phyloP scores from a whole-genome alignment of 2,888 invertebrate genomes.

The Xestoiulus laeticollis region DNA sequence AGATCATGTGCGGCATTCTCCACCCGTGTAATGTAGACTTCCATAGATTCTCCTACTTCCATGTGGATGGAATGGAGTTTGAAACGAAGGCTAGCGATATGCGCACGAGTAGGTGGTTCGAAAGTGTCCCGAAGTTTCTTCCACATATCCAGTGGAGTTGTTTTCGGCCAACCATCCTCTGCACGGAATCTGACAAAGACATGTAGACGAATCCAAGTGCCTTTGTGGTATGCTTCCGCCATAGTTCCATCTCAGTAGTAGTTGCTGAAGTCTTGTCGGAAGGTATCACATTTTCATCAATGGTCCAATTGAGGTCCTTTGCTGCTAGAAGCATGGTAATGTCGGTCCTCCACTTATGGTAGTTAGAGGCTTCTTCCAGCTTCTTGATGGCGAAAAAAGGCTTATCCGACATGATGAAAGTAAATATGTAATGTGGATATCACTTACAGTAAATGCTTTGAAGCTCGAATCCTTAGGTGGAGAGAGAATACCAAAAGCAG shows the following conservation, averaged over 20 bases:
- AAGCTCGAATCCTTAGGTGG: no score
- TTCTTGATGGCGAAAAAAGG: no score
- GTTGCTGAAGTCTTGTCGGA: background rate
- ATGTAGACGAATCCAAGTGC: background rate
- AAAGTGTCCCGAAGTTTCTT: background rate
- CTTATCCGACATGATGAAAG: no score
- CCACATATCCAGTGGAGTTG: background rate
- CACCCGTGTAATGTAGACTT: background rate
- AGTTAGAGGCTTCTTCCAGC: background rate
- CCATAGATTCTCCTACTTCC: background rate
- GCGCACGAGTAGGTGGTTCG: background rate
- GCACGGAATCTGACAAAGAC: background rate
- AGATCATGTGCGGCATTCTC: background rate
- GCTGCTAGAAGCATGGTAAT: background rate
- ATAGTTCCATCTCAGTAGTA: background rate
- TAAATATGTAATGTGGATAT: no score
- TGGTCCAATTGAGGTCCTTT: background rate
- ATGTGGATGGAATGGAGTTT: background rate
- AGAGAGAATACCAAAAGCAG: no score
- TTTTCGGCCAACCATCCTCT: background rate
- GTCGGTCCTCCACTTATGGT: background rate
- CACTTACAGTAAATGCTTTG: no score
- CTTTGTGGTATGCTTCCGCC: background rate
- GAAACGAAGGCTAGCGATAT: background rate
- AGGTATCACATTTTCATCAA: background rate